Conservation (phyloP, 2,888 invertebrate species). For the Drosophila ezoana region DNA sequence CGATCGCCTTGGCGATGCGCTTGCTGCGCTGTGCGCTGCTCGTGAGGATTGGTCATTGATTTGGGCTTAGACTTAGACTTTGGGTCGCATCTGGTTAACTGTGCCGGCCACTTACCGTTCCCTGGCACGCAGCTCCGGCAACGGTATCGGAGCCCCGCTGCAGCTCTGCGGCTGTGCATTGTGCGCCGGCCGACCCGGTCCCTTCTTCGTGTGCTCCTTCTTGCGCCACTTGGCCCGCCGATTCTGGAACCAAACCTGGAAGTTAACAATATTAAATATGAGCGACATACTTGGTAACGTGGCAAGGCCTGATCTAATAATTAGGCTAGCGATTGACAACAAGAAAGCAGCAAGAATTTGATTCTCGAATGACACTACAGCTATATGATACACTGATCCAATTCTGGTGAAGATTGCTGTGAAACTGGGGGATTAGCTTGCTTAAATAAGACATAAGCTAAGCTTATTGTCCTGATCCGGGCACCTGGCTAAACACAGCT, state of each 20-base stretch:
- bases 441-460: conserved; percentile 1
- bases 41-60: conserved; percentile 9
- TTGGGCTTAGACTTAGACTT: neutral
- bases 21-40: conserved; percentile 92
- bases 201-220: conserved; percentile 99
- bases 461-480: neutral
- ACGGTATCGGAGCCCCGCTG: conserved; percentile 97
- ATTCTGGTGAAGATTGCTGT: too few relatives aligned
- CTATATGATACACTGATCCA: too few relatives aligned
- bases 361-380: too few relatives aligned
- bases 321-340: too few relatives aligned
- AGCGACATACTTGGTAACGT: neutral
- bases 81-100: neutral
- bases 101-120: conserved; percentile 87
- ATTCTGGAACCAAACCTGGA: conserved; percentile 99
- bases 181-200: conserved; percentile 98
- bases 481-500: neutral
- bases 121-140: conserved; percentile 92
- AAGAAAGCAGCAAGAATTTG: too few relatives aligned
- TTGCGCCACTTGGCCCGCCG: conserved; percentile 99
- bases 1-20: conserved; percentile 94
- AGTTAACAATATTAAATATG: neutral
- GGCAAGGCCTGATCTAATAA: too few relatives aligned
- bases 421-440: neutral
- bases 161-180: conserved; percentile 98